Base-by-base conservation (phyloP, 1,140 invertebrate species). In the Drosophila melanica region DNA sequence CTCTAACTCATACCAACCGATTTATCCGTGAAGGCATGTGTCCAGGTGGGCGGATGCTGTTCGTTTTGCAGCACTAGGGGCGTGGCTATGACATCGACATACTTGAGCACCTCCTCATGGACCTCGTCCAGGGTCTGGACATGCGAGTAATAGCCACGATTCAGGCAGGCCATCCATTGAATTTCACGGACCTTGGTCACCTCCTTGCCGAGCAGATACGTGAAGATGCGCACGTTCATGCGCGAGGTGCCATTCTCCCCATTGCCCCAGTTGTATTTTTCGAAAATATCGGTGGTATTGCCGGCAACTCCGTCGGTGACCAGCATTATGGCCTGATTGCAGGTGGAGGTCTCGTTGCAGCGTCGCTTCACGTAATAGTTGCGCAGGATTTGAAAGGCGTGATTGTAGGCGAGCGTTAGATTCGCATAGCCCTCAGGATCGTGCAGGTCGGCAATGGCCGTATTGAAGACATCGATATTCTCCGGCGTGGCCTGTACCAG, bases 301-400 rank as follows among this genome's bases (percentile, higher is more conserved):
- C 96, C 95, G 1, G 98, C 95, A n/a, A 99, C 96, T 33, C 98
- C 98, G 93, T 99, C 99, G 1, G 99, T 99, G 47, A 99, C 95
- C n/a, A 99, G 92, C 98, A 99, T 99, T 45, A 99, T 98, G 8
- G 98, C 95, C 93, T 99, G 98, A 93, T 99, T 99, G 89, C 98
- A 99, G 63, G 93, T 93, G 10, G 93, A 92, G 2, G 91, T 81
- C 55, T 92, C 93, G 55, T 93, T 93, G 67, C 95, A 96, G 47
- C 93, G 93, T 3, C 94, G 92, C 11, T 78, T 91, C 6, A 93
- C 90, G 50, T 95, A 92, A 65, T 95, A 95, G 90, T 94, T 93
- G 93, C 94, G 93, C 11, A 99, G 93, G 2, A 98, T 93, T 77
- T 95, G 93, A 93, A 99, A 99, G 6, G 98, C 98, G 80, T 94